Percentiles rank a stretch among this genome's conserved stretches.
These are phyloP conservation scores for Stenotaenia linearis DNA, from an alignment of 2,888 invertebrate genomes.

Conservation along the genomic window DNA sequence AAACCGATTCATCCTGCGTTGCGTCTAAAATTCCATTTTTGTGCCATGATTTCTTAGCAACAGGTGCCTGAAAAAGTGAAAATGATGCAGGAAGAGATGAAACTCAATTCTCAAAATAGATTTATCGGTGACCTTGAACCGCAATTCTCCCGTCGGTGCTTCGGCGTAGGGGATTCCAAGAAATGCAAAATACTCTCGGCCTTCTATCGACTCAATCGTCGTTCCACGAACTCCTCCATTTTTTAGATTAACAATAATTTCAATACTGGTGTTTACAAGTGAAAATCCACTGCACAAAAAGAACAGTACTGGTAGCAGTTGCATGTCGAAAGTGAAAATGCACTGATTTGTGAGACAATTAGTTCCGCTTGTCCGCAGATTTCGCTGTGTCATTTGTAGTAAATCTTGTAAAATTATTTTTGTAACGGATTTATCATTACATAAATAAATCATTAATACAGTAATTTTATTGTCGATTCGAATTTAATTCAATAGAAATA, in stretches of 20 bases:
- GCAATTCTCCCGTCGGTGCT: background rate
- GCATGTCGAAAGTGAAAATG: no score
- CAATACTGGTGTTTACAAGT: no score
- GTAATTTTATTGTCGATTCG: no score
- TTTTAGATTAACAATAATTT: background rate
- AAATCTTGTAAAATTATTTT: no score
- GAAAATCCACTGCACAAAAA: no score
- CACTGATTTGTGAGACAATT: no score
- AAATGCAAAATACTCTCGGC: background rate
- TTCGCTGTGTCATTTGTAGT: no score
- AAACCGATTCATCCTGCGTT: background rate
- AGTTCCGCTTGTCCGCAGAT: no score
- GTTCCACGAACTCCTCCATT: background rate
- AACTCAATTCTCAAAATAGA: background rate
- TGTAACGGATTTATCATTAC: no score
- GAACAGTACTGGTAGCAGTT: no score
- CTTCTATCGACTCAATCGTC: background rate
- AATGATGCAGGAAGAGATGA: background rate
- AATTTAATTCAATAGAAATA: no score
- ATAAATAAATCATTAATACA: no score
- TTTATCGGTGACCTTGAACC: background rate
- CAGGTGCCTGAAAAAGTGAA: background rate
- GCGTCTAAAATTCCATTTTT: background rate
- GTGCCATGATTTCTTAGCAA: background rate
- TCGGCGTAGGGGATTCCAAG: background rate